Conservation (phyloP, 2,797 vertebrate genomes). For the Malurus splendens region DNA sequence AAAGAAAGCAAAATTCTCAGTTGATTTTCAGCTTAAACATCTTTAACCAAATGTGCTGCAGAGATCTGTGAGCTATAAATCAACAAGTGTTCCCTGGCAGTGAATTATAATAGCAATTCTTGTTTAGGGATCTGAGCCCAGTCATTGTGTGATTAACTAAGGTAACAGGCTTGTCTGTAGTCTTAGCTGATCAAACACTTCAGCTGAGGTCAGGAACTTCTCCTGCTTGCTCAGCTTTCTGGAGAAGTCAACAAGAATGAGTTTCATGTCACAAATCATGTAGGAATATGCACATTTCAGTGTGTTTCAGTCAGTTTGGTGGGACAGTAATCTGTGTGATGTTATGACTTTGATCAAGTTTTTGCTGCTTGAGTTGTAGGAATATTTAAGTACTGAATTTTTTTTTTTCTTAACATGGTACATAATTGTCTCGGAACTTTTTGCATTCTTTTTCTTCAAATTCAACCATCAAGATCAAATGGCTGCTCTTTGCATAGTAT, state of each 20-base stretch:
- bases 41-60: neutral
- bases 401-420: neutral
- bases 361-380: neutral
- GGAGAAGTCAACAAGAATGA: neutral
- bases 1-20: neutral
- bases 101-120: neutral
- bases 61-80: neutral
- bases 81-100: neutral
- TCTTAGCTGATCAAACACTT: neutral
- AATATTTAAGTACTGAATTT: neutral
- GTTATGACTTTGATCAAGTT: neutral
- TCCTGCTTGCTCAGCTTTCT: neutral
- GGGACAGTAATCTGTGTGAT: neutral
- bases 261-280: neutral
- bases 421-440: neutral
- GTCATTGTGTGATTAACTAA: neutral
- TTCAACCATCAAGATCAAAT: neutral
- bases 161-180: neutral
- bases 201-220: neutral
- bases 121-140: neutral
- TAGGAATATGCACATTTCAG: neutral
- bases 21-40: neutral
- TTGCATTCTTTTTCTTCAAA: neutral
- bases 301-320: neutral
- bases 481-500: neutral